phyloP scores from a whole-genome alignment of 1,140 invertebrate genomes.

The Nylanderia fulva region DNA sequence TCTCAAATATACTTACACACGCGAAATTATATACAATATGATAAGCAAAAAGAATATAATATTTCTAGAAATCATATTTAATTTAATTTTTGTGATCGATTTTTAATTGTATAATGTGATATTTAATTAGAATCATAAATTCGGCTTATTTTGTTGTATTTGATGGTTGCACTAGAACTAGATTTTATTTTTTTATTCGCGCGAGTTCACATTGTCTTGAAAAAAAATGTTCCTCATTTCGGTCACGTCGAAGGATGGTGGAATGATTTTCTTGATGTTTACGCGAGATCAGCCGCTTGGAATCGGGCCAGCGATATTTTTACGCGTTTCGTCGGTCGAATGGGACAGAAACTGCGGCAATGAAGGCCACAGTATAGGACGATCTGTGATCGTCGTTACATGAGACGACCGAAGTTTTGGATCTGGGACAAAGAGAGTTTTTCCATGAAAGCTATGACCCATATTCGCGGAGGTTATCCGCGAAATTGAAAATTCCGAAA shows the following conservation, averaged over 20 bases:
- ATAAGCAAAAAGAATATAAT: too few relatives aligned
- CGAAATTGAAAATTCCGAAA: constrained; percentile 4
- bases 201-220: neutral
- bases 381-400: constrained; percentile 22
- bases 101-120: neutral
- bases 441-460: constrained; percentile 48
- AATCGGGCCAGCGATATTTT: constrained; percentile 76
- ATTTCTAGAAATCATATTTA: too few relatives aligned
- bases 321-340: constrained; percentile 67
- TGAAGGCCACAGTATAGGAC: constrained; percentile 62
- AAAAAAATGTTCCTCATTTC: neutral
- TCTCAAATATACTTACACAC: too few relatives aligned
- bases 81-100: neutral
- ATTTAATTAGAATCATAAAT: neutral
- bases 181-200: neutral
- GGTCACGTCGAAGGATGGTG: constrained; percentile 25
- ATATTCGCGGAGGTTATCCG: constrained; percentile 47
- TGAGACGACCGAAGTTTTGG: constrained; percentile 3
- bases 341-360: constrained; percentile 65
- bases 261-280: constrained; percentile 70
- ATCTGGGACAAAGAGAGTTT: constrained; percentile 14
- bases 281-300: constrained; percentile 70
- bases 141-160: neutral
- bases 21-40: too few relatives aligned
- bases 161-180: neutral